Percentiles rank a stretch among this genome's conserved stretches.
Conservation (phyloP, 2,888 invertebrate species). For the Eubasilissa splendida region DNA sequence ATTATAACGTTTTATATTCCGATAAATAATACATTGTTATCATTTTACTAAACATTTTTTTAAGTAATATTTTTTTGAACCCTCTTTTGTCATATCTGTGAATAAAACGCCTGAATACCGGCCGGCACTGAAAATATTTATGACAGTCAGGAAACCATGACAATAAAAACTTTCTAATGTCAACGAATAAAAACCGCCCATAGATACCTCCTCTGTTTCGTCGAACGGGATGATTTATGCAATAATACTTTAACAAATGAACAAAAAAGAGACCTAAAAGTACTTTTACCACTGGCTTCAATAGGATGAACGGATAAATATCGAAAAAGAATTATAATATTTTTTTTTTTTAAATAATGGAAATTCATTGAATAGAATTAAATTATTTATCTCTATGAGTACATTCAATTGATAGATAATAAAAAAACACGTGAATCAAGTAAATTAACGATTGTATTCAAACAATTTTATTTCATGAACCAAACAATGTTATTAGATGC, state of each 20-base stretch:
- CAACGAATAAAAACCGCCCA: constrained; percentile 29
- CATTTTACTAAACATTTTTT: no score
- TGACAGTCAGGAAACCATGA: constrained; percentile 25
- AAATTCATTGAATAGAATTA: no score
- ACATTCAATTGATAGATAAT: no score
- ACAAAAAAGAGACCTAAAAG: constrained; percentile 5
- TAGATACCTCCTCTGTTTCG: background rate
- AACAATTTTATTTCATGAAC: no score
- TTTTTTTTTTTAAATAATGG: no score
- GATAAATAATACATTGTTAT: no score
- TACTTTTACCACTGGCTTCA: background rate
- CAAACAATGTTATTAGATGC: background rate
- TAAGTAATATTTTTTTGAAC: no score
- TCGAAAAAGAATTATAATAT: no score
- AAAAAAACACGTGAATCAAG: no score
- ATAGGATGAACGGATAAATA: background rate
- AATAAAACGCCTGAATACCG: background rate
- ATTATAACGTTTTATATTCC: no score
- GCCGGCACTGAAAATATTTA: constrained; percentile 11
- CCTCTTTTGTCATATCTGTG: background rate
- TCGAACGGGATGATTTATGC: constrained; percentile 24
- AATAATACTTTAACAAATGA: constrained; percentile 27
- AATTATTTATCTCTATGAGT: no score
- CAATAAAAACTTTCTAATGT: constrained; percentile 37
- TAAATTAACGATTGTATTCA: no score